These are phyloP conservation scores for Petroica traversi DNA, from an alignment of 2,113 vertebrate genomes.

Conservation along the genomic window DNA sequence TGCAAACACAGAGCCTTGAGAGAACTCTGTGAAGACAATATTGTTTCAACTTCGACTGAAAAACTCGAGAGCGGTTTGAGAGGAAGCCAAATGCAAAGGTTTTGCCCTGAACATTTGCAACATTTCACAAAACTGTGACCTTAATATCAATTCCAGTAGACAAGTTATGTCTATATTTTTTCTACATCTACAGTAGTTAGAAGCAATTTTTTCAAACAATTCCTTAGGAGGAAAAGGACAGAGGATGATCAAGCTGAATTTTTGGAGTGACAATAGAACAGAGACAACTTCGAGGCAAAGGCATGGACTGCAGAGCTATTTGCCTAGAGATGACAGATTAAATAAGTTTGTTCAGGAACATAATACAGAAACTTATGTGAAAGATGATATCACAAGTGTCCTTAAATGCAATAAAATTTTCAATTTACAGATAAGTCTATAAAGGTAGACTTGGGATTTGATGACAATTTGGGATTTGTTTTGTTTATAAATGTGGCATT, in stretches of 20 bases:
- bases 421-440: not conserved
- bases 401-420: not conserved
- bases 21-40: not conserved
- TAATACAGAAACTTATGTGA: not conserved
- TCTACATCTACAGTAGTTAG: not conserved
- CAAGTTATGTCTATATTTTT: not conserved
- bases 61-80: not conserved
- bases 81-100: not conserved
- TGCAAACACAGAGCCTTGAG: not conserved
- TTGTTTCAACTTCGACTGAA: not conserved
- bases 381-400: not conserved
- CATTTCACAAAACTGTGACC: not conserved
- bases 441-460: not conserved
- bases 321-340: not conserved
- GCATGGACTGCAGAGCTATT: not conserved
- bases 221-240: not conserved
- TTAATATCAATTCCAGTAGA: not conserved
- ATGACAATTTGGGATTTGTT: not conserved
- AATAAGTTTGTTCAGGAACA: not conserved
- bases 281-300: not conserved
- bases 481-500: not conserved
- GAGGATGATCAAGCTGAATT: not conserved
- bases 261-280: not conserved
- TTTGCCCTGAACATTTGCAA: not conserved
- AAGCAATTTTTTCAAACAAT: not conserved